Evolutionary conservation across 2,888 invertebrate species (phyloP).

Genomic region (Entomobrya proxima): DNA sequence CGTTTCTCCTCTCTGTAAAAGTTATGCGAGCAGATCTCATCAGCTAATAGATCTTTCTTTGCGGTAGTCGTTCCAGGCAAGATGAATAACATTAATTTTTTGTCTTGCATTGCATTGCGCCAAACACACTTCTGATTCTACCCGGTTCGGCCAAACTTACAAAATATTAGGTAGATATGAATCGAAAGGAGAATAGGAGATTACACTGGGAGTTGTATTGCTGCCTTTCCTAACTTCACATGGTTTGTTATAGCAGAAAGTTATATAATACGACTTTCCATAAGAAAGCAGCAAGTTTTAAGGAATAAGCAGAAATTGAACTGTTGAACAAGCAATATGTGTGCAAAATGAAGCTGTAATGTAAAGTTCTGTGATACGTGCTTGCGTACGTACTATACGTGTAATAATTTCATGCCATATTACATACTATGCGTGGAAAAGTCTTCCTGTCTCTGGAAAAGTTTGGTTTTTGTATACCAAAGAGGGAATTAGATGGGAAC

Average conservation of each 20-base stretch:
- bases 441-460: too few relatives aligned
- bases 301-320: constrained; percentile 29
- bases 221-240: not conserved
- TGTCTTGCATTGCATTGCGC: not conserved
- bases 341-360: not conserved
- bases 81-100: constrained; percentile 9
- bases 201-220: too few relatives aligned
- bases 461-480: too few relatives aligned
- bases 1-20: not conserved
- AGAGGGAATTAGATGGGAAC: too few relatives aligned
- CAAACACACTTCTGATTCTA: not conserved
- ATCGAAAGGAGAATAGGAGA: not conserved
- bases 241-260: not conserved
- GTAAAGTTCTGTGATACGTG: too few relatives aligned
- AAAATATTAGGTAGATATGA: too few relatives aligned
- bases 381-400: too few relatives aligned
- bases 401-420: too few relatives aligned
- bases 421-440: too few relatives aligned
- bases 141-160: too few relatives aligned
- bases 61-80: not conserved
- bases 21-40: not conserved
- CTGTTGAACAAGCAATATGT: constrained; percentile 31
- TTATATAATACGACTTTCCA: not conserved
- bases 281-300: not conserved
- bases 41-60: not conserved